phyloP scores from a whole-genome alignment of 2,888 invertebrate genomes.

The Heliconius cydno region DNA sequence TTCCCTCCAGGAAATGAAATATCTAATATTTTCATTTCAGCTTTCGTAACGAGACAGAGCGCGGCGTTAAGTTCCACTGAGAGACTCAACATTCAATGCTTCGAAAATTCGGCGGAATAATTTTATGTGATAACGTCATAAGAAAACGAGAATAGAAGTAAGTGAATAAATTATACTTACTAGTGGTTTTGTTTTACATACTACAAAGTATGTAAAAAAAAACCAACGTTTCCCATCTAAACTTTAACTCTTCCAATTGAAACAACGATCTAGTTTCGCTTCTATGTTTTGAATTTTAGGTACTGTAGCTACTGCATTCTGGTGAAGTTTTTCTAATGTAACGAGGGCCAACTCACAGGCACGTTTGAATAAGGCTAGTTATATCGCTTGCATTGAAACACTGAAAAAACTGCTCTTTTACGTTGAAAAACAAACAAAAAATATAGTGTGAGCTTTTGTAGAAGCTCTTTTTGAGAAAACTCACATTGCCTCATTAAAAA shows the following conservation, averaged over 20 bases:
- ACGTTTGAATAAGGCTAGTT: background rate
- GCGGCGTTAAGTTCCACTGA: background rate
- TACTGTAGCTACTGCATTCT: constrained; percentile 6
- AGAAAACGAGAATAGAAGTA: background rate
- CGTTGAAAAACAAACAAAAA: background rate
- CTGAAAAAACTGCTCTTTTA: background rate
- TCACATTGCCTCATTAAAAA: background rate
- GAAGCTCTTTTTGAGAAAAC: background rate
- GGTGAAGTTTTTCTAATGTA: constrained; percentile 23
- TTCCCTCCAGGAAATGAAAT: too few relatives aligned
- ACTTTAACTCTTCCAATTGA: background rate
- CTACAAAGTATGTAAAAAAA: too few relatives aligned
- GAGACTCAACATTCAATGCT: too few relatives aligned
- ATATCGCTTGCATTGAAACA: background rate
- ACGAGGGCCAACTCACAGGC: background rate
- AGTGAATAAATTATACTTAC: background rate
- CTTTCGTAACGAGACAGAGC: background rate
- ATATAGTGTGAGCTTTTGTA: background rate
- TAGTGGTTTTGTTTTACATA: too few relatives aligned
- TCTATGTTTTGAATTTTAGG: background rate
- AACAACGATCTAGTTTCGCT: constrained; percentile 4
- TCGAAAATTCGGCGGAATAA: too few relatives aligned
- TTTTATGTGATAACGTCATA: too few relatives aligned
- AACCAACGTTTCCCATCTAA: background rate
- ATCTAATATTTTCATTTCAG: background rate